A percentile compares a stretch with the other conserved stretches of the same genome.
Conservation (phyloP, 2,888 invertebrate genomes). For the Ommatoiulus sabulosus region DNA sequence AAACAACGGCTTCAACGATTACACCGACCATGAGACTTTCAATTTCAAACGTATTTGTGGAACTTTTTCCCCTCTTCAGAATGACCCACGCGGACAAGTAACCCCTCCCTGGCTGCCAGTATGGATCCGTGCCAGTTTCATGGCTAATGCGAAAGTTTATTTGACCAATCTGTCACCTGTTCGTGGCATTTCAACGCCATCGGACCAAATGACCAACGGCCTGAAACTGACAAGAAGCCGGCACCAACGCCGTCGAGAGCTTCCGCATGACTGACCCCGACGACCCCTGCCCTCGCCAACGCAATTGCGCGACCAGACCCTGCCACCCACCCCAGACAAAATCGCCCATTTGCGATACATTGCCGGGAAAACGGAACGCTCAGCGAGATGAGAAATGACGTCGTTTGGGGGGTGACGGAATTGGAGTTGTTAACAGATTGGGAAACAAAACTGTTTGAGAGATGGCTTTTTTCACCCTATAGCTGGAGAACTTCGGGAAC, state of each 20-base stretch:
- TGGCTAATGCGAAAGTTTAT: conserved; percentile 27
- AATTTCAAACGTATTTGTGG: too few relatives aligned
- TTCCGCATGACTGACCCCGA: conserved; percentile 10
- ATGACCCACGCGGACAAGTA: background rate
- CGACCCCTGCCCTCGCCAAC: background rate
- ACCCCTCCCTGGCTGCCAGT: conserved; percentile 14
- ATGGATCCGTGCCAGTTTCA: conserved; percentile 13
- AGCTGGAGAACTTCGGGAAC: too few relatives aligned
- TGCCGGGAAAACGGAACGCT: background rate
- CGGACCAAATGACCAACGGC: conserved; percentile 34
- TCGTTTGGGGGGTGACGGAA: conserved; percentile 12
- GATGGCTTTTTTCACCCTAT: background rate
- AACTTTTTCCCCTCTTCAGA: too few relatives aligned
- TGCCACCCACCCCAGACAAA: background rate
- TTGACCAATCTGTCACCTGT: conserved; percentile 34
- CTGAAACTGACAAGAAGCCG: conserved; percentile 24
- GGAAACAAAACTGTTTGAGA: conserved; percentile 26
- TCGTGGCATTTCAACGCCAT: conserved; percentile 34
- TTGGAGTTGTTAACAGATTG: background rate
- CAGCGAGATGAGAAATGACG: conserved; percentile 20
- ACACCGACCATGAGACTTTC: too few relatives aligned
- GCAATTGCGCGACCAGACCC: background rate
- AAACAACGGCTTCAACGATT: too few relatives aligned
- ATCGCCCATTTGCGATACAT: background rate
- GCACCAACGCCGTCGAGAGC: conserved; percentile 21